Evolutionary conservation across 2,888 invertebrate species (phyloP), one percentile per base, ranked within the genome.

Genomic region (Hemicrepidius hirtus): DNA sequence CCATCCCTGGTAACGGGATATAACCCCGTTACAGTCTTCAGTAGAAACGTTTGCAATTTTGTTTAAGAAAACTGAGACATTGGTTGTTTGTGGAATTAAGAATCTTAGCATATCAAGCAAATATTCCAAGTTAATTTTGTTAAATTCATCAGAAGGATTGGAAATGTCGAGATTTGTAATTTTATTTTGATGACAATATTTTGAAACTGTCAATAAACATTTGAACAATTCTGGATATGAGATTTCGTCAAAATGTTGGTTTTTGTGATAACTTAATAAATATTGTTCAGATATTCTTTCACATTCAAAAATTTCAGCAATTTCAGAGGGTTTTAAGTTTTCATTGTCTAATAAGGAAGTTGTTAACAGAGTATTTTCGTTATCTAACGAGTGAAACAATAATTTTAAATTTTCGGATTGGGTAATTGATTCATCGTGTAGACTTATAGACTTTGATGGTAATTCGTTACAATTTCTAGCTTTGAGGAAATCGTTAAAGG

Each of bases 401-500:
- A 44, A 44, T 44, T 16, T n/a, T 13, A 44, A 9, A 16, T 44
- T 44, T n/a, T 5, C 6, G 3, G 37, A 37, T 6, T 44, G 12
- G 13, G 7, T 44, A 13, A 50, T 50, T 12, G 50, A 50, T 2
- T 12, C 9, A 2, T 50, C 50, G 12, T 24, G 4, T 21, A 50
- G 9, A 4, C 4, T 12, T 3, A 50, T 21, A n/a, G 10, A 1
- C 0, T 3, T 50, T 10, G 3, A 5, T 4, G n/a, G 50, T 12
- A 28, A 3, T 12, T 50, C n/a, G 10, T 50, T 24, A 24, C 50
- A 50, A 50, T 24, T 50, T 50, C 50, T 4, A 4, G 28, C 28
- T 50, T 24, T 50, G 0, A 50, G 21, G n/a, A 50, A 50, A n/a
- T 50, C 50, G 24, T 24, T 50, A n/a, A 50, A 50, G 24, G 24